Conservation (phyloP, 2,797 vertebrate genomes). For the Acestrorhynchus altus region DNA sequence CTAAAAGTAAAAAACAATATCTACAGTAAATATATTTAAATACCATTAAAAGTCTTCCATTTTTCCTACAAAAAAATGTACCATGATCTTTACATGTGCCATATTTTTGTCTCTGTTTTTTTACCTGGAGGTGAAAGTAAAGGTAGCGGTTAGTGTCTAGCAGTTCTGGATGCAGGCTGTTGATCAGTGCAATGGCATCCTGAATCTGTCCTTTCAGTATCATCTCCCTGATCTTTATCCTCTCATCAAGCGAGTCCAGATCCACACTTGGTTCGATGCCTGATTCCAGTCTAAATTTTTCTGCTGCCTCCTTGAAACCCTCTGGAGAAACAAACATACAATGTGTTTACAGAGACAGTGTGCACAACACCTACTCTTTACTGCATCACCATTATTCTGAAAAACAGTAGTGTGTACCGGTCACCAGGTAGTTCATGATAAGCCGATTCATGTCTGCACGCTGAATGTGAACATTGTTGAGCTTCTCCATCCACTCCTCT, state of each 20-base stretch:
- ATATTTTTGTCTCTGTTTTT: too few species aligned
- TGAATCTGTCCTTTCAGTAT: slow-evolving; percentile 97
- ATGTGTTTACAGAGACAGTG: neutral
- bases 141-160: slow-evolving; percentile 97
- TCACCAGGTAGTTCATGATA: slow-evolving; percentile 99
- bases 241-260: slow-evolving; percentile 94
- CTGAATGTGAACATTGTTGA: slow-evolving; percentile 97
- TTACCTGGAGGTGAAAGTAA: slow-evolving; percentile 96
- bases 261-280: slow-evolving; percentile 97
- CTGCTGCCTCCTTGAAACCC: slow-evolving; percentile 98
- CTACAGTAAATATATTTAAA: too few species aligned
- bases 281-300: slow-evolving; percentile 98
- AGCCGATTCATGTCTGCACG: slow-evolving; percentile 98
- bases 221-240: slow-evolving; percentile 98
- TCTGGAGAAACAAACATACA: slow-evolving; percentile 76
- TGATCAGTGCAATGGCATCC: slow-evolving; percentile 95
- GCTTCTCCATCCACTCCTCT: slow-evolving; percentile 99
- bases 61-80: too few species aligned
- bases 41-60: too few species aligned
- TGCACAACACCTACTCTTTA: neutral
- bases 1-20: too few species aligned
- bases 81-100: too few species aligned
- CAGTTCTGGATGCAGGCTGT: slow-evolving; percentile 95
- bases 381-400: neutral
- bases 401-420: slow-evolving; percentile 79